Base-by-base conservation (phyloP, 2,888 invertebrate species). In the Stramonita haemastoma region DNA sequence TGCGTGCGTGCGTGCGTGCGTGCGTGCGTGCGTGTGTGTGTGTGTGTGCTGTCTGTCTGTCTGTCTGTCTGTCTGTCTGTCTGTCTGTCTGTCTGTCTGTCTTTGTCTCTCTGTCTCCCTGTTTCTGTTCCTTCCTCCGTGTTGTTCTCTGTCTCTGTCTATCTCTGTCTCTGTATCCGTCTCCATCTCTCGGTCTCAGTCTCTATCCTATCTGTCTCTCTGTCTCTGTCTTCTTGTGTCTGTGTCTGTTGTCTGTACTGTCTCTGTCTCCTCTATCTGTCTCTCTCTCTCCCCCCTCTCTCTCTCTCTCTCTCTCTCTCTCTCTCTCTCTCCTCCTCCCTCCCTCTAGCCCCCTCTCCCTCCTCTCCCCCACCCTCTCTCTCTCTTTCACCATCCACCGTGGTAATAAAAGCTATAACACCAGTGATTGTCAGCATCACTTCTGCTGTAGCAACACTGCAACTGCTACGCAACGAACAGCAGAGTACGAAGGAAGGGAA, bases 241-340 rank as follows among this genome's bases (percentile, higher is more conserved):
- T n/a, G n/a, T n/a, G n/a, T n/a, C n/a, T n/a, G n/a, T n/a, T n/a
- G n/a, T n/a, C n/a, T n/a, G n/a, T n/a, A n/a, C n/a, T n/a, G n/a
- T n/a, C n/a, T n/a, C n/a, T n/a, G n/a, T n/a, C n/a, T n/a, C 60
- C 60, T 60, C 60, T 60, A 8, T 60, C 60, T 60, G 17, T 66
- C 13, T 66, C 4, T 66, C 66, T 66, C 66, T 87, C 87, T 77
- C 79, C n/a, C n/a, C 46, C n/a, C n/a, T n/a, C n/a, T 66, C 66
- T 66, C 6, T 66, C 66, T 66, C 6, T 66, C 66, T 66, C 6
- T 66, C 66, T 60, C 17, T 60, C 60, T 60, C 60, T 60, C n/a
- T n/a, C n/a, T n/a, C n/a, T n/a, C n/a, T n/a, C n/a, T n/a, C n/a
- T n/a, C 60, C 60, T 60, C 60, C 87, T 87, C 87, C 34, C 57